Conservation (phyloP, 2,888 invertebrate genomes). For the Cremastobaeus sp. region DNA sequence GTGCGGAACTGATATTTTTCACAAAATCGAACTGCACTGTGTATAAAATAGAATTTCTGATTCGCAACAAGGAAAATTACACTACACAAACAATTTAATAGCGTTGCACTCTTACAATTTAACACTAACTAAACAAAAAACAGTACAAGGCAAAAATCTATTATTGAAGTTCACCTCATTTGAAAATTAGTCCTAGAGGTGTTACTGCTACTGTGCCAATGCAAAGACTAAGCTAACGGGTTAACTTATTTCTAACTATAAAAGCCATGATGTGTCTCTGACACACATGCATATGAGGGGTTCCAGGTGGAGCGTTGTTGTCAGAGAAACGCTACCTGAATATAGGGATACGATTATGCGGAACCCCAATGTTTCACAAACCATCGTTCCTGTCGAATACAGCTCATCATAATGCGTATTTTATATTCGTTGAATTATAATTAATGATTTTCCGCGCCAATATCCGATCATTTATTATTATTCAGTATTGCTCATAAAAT, state of each 20-base stretch:
- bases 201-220: constrained; percentile 75
- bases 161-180: constrained; percentile 28
- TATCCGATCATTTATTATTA: constrained; percentile 49
- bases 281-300: constrained; percentile 65
- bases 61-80: no score
- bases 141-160: constrained; percentile 1
- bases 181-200: constrained; percentile 65
- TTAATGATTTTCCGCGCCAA: constrained; percentile 69
- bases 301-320: constrained; percentile 72
- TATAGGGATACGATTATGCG: constrained; percentile 56
- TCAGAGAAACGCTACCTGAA: constrained; percentile 69
- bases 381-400: constrained; percentile 66
- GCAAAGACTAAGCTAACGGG: constrained; percentile 77
- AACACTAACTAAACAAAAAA: background rate
- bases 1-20: no score
- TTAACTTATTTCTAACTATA: constrained; percentile 77
- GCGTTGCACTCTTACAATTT: no score
- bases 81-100: no score
- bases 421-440: constrained; percentile 68
- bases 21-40: no score
- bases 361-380: constrained; percentile 59
- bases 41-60: no score
- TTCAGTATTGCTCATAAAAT: constrained; percentile 58
- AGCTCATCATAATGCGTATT: constrained; percentile 76
- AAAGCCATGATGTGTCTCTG: constrained; percentile 70